Evolutionary conservation across 2,113 vertebrate genomes (phyloP).

Genomic region (Fregetta grallaria): DNA sequence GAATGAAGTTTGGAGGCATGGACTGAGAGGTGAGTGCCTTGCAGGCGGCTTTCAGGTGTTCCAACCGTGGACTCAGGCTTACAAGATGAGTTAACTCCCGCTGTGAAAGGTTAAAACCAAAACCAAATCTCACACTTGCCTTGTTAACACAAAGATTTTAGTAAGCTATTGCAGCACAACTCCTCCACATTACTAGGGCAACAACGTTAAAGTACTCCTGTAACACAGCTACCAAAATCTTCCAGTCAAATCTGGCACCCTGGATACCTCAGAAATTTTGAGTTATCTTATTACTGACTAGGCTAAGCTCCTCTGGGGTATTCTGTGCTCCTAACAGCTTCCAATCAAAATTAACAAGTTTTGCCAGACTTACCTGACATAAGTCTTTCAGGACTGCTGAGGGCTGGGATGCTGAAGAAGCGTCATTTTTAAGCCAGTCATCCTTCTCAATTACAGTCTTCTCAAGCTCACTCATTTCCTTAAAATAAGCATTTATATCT

Average conservation of each 20-base stretch:
- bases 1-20: conserved; percentile 70
- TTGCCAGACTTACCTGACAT: conserved; percentile 79
- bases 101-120: conserved; percentile 59
- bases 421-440: conserved; percentile 67
- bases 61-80: conserved; percentile 68
- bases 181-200: not conserved
- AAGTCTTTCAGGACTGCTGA: conserved; percentile 69
- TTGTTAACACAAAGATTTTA: not conserved
- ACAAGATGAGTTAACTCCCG: conserved; percentile 67
- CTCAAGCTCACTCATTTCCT: conserved; percentile 78
- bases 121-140: not conserved
- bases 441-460: conserved; percentile 76
- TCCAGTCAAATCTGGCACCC: not conserved
- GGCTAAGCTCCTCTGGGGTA: not conserved
- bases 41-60: conserved; percentile 69
- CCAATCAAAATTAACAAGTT: not conserved
- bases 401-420: conserved; percentile 6
- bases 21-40: conserved; percentile 61
- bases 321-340: not conserved
- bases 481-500: conserved; percentile 75
- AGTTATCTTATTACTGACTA: not conserved
- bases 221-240: not conserved
- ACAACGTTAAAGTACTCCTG: not conserved
- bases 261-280: not conserved
- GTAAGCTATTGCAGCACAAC: not conserved